Evolutionary conservation across 2,888 invertebrate species (phyloP).

Genomic region (Lepidochrysops patricia): DNA sequence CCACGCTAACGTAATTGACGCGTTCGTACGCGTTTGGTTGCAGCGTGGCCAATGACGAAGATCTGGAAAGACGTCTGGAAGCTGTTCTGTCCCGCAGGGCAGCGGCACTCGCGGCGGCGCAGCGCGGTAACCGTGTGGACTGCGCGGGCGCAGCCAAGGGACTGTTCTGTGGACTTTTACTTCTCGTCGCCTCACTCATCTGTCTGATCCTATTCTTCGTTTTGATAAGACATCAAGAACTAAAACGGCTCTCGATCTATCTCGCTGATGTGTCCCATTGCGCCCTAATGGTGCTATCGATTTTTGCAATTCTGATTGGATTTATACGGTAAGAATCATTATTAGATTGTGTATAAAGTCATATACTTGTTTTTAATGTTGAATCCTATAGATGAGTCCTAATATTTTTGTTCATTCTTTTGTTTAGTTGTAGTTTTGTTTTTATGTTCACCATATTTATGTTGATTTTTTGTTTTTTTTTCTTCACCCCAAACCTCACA

Average conservation of each 20-base stretch:
- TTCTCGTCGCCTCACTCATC: slow-evolving; percentile 92
- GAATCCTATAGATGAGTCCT: not conserved
- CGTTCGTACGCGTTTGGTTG: slow-evolving; percentile 63
- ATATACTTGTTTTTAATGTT: not conserved
- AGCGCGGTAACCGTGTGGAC: slow-evolving; percentile 89
- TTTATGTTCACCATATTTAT: slow-evolving; percentile 21
- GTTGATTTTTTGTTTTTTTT: slow-evolving; percentile 28
- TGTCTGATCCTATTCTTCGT: slow-evolving; percentile 97
- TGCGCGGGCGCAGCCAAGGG: slow-evolving; percentile 96
- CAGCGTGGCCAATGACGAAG: slow-evolving; percentile 81
- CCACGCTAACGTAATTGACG: slow-evolving; percentile 39
- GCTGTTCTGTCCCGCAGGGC: slow-evolving; percentile 91
- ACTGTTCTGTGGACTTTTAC: slow-evolving; percentile 91
- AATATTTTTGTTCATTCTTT: not conserved
- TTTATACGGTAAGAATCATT: slow-evolving; percentile 82
- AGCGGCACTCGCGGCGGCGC: slow-evolving; percentile 88
- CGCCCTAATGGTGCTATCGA: slow-evolving; percentile 88
- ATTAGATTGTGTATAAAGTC: not conserved
- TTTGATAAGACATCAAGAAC: slow-evolving; percentile 88
- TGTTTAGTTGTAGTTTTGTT: slow-evolving; percentile 19
- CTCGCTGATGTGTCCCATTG: slow-evolving; percentile 94
- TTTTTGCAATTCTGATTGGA: slow-evolving; percentile 91
- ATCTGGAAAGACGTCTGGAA: slow-evolving; percentile 90
- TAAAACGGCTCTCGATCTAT: slow-evolving; percentile 90
- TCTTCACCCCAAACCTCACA: slow-evolving; percentile 23